Evolutionary conservation across 2,888 invertebrate genomes (phyloP).

Genomic region (Eristalis pertinax): DNA sequence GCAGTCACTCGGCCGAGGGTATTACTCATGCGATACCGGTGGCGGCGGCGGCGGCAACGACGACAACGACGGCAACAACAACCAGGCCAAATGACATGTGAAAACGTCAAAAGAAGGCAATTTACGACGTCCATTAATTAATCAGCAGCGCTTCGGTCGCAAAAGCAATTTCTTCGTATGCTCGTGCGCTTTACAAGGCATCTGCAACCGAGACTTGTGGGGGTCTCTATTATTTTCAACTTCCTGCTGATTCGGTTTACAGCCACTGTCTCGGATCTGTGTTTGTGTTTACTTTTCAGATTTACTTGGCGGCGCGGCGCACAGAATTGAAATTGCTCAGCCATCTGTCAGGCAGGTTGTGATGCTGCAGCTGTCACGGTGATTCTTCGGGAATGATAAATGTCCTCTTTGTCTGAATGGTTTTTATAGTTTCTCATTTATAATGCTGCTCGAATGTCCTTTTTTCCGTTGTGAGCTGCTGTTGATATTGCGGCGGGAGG

Average conservation of each 20-base stretch:
- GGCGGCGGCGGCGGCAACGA: too few relatives aligned
- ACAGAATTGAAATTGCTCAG: conserved; percentile 27
- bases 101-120: conserved; percentile 61
- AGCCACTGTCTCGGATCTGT: background rate
- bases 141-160: conserved; percentile 14
- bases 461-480: conserved; percentile 1
- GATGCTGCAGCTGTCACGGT: conserved; percentile 56
- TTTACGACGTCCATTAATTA: conserved; percentile 60
- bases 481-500: background rate
- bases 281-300: conserved; percentile 45
- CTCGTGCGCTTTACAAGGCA: conserved; percentile 34
- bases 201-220: conserved; percentile 9
- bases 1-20: conserved; percentile 6
- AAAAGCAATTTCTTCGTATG: conserved; percentile 53
- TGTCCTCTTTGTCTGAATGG: conserved; percentile 41
- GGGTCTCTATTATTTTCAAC: conserved; percentile 27
- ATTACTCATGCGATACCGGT: conserved; percentile 31
- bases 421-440: conserved; percentile 41
- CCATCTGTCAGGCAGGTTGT: conserved; percentile 54
- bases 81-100: conserved; percentile 25
- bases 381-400: conserved; percentile 47
- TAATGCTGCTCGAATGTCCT: conserved; percentile 42
- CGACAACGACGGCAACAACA: background rate
- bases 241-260: conserved; percentile 44
- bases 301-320: conserved; percentile 22